Percentiles rank a stretch among this genome's conserved stretches.
phyloP scores from a whole-genome alignment of 2,888 invertebrate genomes.

The Bombyx huttoni region DNA sequence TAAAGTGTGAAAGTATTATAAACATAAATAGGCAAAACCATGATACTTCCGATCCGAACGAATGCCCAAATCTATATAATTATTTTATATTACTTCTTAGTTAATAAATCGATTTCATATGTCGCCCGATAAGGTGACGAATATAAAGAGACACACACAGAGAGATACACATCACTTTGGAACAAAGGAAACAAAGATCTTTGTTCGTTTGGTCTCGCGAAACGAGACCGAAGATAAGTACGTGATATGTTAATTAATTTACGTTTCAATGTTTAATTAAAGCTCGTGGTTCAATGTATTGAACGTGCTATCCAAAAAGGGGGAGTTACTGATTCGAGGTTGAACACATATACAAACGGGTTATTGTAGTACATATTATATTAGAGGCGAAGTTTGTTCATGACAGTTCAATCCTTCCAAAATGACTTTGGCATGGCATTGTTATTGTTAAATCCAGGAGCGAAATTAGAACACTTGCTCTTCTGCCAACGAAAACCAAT shows the following conservation, averaged over 20 bases:
- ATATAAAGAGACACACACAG: neutral
- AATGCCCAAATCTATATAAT: no score
- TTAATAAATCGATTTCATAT: neutral
- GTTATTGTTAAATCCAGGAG: no score
- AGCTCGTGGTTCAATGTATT: neutral
- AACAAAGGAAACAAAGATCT: constrained; percentile 14
- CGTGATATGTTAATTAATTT: constrained; percentile 9
- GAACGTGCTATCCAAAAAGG: no score
- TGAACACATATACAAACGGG: no score
- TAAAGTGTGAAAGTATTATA: no score
- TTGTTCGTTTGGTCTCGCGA: constrained; percentile 9
- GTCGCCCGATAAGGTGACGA: neutral
- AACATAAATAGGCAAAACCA: no score
- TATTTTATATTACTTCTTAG: neutral
- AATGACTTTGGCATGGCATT: no score
- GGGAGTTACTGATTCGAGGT: no score
- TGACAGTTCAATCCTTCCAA: no score
- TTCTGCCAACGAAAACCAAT: neutral
- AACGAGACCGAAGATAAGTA: constrained; percentile 7
- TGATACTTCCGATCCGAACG: no score
- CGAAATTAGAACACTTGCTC: neutral
- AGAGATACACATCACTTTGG: neutral
- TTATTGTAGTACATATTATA: no score
- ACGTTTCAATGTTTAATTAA: neutral
- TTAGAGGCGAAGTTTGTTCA: no score